Evolutionary conservation across 1,140 invertebrate genomes (phyloP), one percentile per base, ranked within the genome.

Genomic region (Gonatopus flavifemur): DNA sequence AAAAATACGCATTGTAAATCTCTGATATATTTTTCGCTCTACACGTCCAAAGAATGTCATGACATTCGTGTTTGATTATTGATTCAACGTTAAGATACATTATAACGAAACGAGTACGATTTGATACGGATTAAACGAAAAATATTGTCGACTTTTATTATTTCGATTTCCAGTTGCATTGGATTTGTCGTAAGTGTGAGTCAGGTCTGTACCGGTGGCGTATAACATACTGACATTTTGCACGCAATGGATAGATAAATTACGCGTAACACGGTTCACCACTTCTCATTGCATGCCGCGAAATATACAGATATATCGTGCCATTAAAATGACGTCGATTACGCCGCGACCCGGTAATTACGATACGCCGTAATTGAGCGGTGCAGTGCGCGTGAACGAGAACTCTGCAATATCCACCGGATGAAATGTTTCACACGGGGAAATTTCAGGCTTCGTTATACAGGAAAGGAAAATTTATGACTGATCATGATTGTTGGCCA

Each of bases 241-340:
- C 18, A 1, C 12, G 6, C 12, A 12, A n/a, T 0, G 12, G 15
- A 25, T 24, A 21, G 12, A 44, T 19, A 33, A 42, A 42, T 20
- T 28, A 28, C 9, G 20, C 12, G 10, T 33, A 7, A 20, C 28
- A 16, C 31, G 8, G 24, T 18, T 37, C n/a, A 15, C 41, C 49
- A 36, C 25, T 51, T 51, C 38, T 51, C 40, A 38, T 19, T 41
- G 16, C 7, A 6, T 10, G 32, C 21, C 19, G 31, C 22, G 13
- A 35, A 39, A 54, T 16, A 39, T 35, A 42, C 13, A 9, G 35
- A 57, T 32, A 33, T 41, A 22, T 32, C 22, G 24, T 31, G 8
- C 19, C 19, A 57, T 45, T 59, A 53, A 21, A 25, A 22, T 31
- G 15, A 24, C n/a, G 33, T 24, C 24, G 47, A 30, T 53, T 49